Conservation (phyloP, 2,113 vertebrate species). For the Neotragus moschatus region DNA sequence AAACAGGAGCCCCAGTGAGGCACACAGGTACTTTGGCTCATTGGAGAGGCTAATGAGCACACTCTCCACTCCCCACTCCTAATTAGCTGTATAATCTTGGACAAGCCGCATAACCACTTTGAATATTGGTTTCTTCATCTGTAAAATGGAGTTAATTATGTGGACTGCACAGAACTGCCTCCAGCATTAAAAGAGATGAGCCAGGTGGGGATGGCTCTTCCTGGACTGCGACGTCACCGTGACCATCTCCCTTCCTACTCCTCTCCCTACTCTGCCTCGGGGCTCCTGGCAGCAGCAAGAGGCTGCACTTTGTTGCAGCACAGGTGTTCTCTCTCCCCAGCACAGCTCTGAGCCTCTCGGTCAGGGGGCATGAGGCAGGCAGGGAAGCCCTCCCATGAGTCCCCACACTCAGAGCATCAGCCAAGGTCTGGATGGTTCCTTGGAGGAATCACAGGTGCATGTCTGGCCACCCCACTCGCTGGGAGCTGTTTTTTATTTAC, state of each 20-base stretch:
- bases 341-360: neutral
- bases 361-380: neutral
- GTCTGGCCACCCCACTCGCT: neutral
- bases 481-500: neutral
- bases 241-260: neutral
- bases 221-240: accelerated
- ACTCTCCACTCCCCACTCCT: neutral
- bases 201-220: neutral
- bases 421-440: neutral
- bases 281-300: neutral
- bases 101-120: neutral
- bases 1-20: neutral
- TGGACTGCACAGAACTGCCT: neutral
- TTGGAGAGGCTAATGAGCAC: neutral
- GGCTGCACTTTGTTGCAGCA: neutral
- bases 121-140: neutral
- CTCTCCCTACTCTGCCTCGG: neutral
- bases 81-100: neutral
- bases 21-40: neutral
- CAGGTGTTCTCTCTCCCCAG: neutral
- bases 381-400: too few species aligned
- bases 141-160: neutral
- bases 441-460: neutral
- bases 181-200: neutral
- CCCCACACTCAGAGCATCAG: neutral